These are phyloP conservation scores for Malurus alboscapulatus DNA, from an alignment of 2,113 vertebrate genomes.

Conservation along the genomic window DNA sequence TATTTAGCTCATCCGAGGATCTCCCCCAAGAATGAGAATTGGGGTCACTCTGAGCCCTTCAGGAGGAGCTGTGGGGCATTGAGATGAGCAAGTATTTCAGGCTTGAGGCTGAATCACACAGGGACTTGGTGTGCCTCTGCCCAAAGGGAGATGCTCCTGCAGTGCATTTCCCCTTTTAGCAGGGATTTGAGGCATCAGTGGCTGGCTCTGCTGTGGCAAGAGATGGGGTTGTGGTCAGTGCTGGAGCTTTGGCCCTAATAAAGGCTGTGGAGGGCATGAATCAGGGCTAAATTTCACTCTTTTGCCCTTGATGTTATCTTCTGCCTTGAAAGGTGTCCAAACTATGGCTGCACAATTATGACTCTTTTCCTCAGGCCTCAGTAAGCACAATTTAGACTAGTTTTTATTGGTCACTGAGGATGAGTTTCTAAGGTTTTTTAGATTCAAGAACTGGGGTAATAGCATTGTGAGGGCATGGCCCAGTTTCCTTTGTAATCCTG, in stretches of 20 bases:
- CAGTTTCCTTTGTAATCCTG: slow-evolving; percentile 72
- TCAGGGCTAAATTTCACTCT: neutral
- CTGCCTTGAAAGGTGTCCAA: slow-evolving; percentile 37
- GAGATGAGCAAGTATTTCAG: neutral
- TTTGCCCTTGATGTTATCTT: neutral
- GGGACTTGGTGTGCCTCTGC: neutral
- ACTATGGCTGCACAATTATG: slow-evolving; percentile 20
- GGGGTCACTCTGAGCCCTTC: neutral
- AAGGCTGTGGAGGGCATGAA: neutral
- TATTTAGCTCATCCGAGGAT: neutral
- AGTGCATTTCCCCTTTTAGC: neutral
- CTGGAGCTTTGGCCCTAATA: neutral
- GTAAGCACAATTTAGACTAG: slow-evolving; percentile 48
- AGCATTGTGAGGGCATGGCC: slow-evolving; percentile 72
- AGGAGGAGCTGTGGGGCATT: fast-evolving
- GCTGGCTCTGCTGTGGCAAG: neutral
- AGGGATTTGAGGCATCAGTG: fast-evolving
- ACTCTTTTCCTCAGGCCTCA: slow-evolving; percentile 54
- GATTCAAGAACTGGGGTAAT: slow-evolving; percentile 70
- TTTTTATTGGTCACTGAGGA: slow-evolving; percentile 72
- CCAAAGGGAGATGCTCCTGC: neutral
- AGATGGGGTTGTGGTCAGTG: neutral
- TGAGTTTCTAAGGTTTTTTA: slow-evolving; percentile 66
- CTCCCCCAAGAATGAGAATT: neutral
- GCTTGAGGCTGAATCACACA: neutral